Evolutionary conservation across 2,113 vertebrate genomes (phyloP).

Genomic region (Laticauda colubrina): DNA sequence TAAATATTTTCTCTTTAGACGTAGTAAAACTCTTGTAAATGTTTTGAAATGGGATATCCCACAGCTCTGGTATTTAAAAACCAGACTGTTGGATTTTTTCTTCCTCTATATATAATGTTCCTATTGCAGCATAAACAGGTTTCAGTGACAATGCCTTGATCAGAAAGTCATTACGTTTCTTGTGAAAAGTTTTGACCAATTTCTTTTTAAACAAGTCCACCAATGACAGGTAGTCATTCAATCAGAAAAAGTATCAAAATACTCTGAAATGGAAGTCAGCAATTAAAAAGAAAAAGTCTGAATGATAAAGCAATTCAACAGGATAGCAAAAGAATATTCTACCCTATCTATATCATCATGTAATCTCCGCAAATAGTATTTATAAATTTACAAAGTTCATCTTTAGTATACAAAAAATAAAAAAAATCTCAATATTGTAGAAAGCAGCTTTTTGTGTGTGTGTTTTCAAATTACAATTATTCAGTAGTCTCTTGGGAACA

Average conservation of each 20-base stretch:
- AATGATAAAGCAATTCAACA: constrained; percentile 44
- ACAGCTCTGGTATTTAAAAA: constrained; percentile 47
- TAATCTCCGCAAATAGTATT: constrained; percentile 49
- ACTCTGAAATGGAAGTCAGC: constrained; percentile 40
- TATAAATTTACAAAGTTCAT: constrained; percentile 52
- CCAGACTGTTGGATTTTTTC: constrained; percentile 11
- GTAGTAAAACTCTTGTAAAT: constrained; percentile 53
- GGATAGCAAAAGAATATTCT: constrained; percentile 47
- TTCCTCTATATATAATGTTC: constrained; percentile 47
- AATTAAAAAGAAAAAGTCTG: constrained; percentile 17
- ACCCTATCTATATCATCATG: constrained; percentile 31
- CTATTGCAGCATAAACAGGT: constrained; percentile 35
- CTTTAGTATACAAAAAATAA: constrained; percentile 49
- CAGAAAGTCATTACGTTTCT: constrained; percentile 23
- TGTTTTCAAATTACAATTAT: constrained; percentile 19
- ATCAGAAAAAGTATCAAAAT: constrained; percentile 42
- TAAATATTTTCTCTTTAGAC: constrained; percentile 44
- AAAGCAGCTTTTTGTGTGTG: constrained; percentile 37
- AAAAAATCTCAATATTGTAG: constrained; percentile 27
- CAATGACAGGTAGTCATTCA: constrained; percentile 29
- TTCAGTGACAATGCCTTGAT: constrained; percentile 39
- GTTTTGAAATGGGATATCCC: constrained; percentile 42
- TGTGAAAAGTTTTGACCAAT: constrained; percentile 1
- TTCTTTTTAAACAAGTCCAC: constrained; percentile 40
- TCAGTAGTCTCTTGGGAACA: constrained; percentile 42